phyloP scores from a whole-genome alignment of 2,888 invertebrate species.

The Timema cristinae region DNA sequence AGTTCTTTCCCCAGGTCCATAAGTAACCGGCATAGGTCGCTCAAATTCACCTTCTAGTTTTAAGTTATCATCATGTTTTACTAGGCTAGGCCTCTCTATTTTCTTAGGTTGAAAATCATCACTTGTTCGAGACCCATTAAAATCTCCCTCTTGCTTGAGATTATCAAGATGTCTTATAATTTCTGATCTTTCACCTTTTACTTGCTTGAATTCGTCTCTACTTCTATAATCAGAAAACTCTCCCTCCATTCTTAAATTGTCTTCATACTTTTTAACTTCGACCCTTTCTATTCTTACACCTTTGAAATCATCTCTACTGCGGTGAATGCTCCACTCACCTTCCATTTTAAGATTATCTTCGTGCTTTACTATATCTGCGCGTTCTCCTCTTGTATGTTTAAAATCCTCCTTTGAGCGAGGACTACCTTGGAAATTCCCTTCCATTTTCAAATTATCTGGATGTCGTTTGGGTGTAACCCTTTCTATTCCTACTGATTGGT shows the following conservation, averaged over 20 bases:
- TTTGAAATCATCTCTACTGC: constrained; percentile 22
- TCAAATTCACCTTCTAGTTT: constrained; percentile 41
- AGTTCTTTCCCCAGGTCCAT: constrained; percentile 55
- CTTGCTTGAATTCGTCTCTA: constrained; percentile 43
- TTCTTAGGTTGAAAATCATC: constrained; percentile 21
- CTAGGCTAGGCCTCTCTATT: constrained; percentile 34
- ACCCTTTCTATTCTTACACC: constrained; percentile 56
- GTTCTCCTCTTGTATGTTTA: constrained; percentile 56
- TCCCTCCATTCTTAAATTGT: constrained; percentile 32
- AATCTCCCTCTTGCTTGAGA: constrained; percentile 51
- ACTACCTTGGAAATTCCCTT: constrained; percentile 41
- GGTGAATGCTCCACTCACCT: constrained; percentile 45
- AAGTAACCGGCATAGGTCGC: constrained; percentile 35
- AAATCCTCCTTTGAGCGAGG: constrained; percentile 44
- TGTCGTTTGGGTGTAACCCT: constrained; percentile 36
- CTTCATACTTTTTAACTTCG: constrained; percentile 42
- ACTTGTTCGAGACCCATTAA: constrained; percentile 43
- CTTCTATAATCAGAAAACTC: constrained; percentile 47
- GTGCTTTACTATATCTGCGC: constrained; percentile 43
- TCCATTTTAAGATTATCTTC: constrained; percentile 36
- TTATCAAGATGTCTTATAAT: constrained; percentile 55
- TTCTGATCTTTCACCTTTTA: constrained; percentile 46
- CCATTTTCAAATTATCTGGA: constrained; percentile 33
- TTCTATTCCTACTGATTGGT: constrained; percentile 42
- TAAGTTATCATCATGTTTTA: constrained; percentile 40